Evolutionary conservation across 2,113 vertebrate genomes (phyloP), one percentile per base, ranked within the genome.

Genomic region (Cyanoderma ruficeps): DNA sequence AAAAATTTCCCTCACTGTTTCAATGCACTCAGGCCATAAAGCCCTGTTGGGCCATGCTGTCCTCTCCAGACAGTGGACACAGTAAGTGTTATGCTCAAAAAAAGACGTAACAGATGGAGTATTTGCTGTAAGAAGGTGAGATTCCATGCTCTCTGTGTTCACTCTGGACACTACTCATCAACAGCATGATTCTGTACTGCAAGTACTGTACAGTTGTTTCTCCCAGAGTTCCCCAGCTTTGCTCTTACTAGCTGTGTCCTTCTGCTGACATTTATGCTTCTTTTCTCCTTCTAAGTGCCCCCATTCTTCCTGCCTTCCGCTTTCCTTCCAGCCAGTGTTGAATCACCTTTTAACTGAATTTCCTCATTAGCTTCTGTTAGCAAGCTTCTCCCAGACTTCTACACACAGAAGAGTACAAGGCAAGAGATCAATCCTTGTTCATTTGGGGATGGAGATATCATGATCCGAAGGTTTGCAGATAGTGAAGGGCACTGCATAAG

Each of bases 151-250:
- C 22, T 69, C 31, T 81, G 1, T 41, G 49, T 81, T 65, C 15
- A 31, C 11, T 77, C 42, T 50, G 17, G 28, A 71, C 5, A 5
- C 25, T 47, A 31, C 35, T 67, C 47, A 30, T 13, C 46, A 68
- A 33, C 46, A 49, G 30, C 0, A 0, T 27, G 27, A 24, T 55
- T 56, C 35, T 5, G 2, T n/a, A n/a, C n/a, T n/a, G n/a, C n/a
- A 75, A 75, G 35, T 70, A 59, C 2, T 6, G 2, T 27, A 13
- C 5, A 42, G 19, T 17, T 28, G 15, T 53, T 77, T 90, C 20
- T 67, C 41, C 31, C 11, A 19, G 27, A 15, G 15, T 44, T 17
- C 2, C 8, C 8, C n/a, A 78, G n/a, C 30, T 82, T 87, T 87
- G 16, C 18, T 90, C 19, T 70, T n/a, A 12, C 25, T n/a, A 17